These are phyloP conservation scores for Lathronympha strigana DNA, from an alignment of 2,888 invertebrate genomes.

Conservation along the genomic window DNA sequence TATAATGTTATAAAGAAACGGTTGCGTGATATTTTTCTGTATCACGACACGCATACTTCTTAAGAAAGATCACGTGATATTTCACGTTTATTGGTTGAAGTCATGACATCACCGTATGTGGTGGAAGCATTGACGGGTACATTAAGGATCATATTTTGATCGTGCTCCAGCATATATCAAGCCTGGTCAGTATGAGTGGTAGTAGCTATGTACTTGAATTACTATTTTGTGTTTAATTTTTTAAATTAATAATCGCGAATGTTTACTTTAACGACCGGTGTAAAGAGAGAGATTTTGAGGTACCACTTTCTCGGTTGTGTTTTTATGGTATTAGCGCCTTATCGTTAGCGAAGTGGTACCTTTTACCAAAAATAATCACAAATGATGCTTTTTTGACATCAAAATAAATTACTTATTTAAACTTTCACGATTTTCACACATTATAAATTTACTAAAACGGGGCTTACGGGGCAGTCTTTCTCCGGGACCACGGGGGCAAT, in stretches of 20 bases:
- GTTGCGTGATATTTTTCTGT: conserved; percentile 70
- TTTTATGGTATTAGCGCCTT: too few species aligned
- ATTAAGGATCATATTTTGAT: conserved; percentile 73
- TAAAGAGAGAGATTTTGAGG: conserved; percentile 19
- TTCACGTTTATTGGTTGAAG: conserved; percentile 79
- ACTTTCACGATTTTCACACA: too few species aligned
- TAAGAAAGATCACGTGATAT: conserved; percentile 74
- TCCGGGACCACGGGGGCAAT: too few species aligned
- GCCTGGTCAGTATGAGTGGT: conserved; percentile 54
- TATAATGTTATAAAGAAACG: conserved; percentile 54
- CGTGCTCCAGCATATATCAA: conserved; percentile 58
- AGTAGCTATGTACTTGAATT: conserved; percentile 48
- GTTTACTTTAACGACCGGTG: conserved; percentile 46
- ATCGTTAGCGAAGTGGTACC: too few species aligned
- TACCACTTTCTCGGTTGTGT: too few species aligned
- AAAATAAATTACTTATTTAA: too few species aligned
- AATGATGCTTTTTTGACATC: too few species aligned
- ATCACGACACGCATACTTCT: conserved; percentile 66
- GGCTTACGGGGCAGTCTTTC: too few species aligned
- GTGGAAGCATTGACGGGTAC: conserved; percentile 70
- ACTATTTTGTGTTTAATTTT: conserved; percentile 52
- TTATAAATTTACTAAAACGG: too few species aligned
- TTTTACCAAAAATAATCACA: too few species aligned
- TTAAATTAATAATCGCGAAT: conserved; percentile 51
- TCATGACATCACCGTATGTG: conserved; percentile 80